phyloP scores from a whole-genome alignment of 2,888 invertebrate species.

The Noctua janthina region DNA sequence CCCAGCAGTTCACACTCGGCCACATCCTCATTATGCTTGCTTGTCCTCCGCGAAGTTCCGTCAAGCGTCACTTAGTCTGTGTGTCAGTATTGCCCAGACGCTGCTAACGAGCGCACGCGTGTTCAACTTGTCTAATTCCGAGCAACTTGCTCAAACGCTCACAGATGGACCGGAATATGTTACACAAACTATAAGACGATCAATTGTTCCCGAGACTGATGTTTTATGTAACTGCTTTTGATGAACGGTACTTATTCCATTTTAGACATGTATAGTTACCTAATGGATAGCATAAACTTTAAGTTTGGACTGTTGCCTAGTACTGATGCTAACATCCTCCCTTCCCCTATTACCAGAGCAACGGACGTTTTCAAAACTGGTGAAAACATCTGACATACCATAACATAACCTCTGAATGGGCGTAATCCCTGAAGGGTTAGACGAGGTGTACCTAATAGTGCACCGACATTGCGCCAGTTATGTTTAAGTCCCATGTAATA shows the following conservation, averaged over 20 bases:
- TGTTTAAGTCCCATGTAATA: not conserved
- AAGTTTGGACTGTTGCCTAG: too few species aligned
- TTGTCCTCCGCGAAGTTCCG: slow-evolving; percentile 27
- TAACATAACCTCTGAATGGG: too few species aligned
- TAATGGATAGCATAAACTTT: not conserved
- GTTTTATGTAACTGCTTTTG: not conserved
- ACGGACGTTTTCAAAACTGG: not conserved
- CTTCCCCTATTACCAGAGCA: not conserved
- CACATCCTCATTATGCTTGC: slow-evolving; percentile 14
- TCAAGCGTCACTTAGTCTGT: slow-evolving; percentile 21
- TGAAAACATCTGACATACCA: too few species aligned
- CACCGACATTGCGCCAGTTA: not conserved
- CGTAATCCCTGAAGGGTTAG: too few species aligned
- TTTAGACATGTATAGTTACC: not conserved
- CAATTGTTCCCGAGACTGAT: not conserved
- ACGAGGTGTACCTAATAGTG: not conserved
- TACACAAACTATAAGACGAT: slow-evolving; percentile 1
- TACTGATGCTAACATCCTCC: not conserved
- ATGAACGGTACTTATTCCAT: not conserved
- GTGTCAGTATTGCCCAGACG: slow-evolving; percentile 14
- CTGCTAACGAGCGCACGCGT: slow-evolving; percentile 41
- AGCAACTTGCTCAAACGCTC: slow-evolving; percentile 27
- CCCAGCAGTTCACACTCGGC: too few species aligned
- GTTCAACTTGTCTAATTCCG: slow-evolving; percentile 48
- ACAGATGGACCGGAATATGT: slow-evolving; percentile 24